Evolutionary conservation across 1,140 invertebrate genomes (phyloP).

Genomic region (Chionoecetes opilio): DNA sequence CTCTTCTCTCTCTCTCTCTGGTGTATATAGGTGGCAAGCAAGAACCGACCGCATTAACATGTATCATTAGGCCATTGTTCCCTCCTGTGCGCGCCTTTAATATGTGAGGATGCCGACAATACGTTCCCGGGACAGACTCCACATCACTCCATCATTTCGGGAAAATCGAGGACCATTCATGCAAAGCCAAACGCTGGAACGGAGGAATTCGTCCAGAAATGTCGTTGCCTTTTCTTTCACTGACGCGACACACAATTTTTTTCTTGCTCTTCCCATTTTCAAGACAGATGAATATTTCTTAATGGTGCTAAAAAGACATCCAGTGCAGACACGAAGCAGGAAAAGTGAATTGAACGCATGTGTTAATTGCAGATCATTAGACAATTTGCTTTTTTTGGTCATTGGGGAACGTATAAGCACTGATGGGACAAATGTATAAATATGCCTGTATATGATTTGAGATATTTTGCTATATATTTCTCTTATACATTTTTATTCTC

Average conservation of each 20-base stretch:
- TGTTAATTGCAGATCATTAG: not conserved
- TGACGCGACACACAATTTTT: not conserved
- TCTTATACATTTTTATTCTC: too few relatives aligned
- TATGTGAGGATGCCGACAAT: conserved; percentile 63
- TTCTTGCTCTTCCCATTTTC: not conserved
- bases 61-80: conserved; percentile 61
- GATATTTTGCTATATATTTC: too few relatives aligned
- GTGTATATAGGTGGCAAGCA: not conserved
- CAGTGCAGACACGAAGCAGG: not conserved
- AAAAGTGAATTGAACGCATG: not conserved
- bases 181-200: conserved; percentile 70
- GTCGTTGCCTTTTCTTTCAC: conserved; percentile 50
- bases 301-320: conserved; percentile 27
- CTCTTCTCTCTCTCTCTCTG: not conserved
- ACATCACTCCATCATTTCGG: conserved; percentile 75
- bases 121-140: conserved; percentile 61
- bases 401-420: too few relatives aligned
- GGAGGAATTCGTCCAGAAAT: conserved; percentile 75
- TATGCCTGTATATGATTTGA: too few relatives aligned
- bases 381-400: too few relatives aligned
- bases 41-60: conserved; percentile 44
- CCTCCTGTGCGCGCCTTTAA: conserved; percentile 63
- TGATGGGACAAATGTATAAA: too few relatives aligned
- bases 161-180: conserved; percentile 74
- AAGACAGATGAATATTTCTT: not conserved